Conservation (phyloP, 1,140 invertebrate genomes). For the Drosophila orosa region DNA sequence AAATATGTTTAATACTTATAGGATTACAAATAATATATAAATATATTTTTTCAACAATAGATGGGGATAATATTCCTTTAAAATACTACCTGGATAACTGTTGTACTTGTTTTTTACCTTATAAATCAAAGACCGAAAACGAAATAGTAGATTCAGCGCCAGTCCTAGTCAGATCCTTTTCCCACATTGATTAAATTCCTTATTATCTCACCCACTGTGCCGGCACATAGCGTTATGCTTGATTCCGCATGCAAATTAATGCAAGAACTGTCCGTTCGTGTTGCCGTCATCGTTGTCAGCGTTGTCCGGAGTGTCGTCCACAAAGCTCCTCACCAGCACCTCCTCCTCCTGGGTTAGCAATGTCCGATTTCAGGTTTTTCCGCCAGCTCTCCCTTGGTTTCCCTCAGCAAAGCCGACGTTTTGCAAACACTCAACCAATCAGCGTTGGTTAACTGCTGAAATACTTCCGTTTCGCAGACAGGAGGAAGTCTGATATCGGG, state of each 20-base stretch:
- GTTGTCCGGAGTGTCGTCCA: constrained; percentile 50
- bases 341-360: background rate
- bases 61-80: background rate
- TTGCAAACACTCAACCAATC: constrained; percentile 79
- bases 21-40: background rate
- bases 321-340: constrained; percentile 28
- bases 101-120: background rate
- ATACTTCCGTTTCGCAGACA: constrained; percentile 75
- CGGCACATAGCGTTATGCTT: constrained; percentile 28
- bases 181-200: background rate
- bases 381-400: constrained; percentile 16
- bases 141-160: background rate
- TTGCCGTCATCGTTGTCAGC: constrained; percentile 67
- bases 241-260: constrained; percentile 81
- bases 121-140: background rate
- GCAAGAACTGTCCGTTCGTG: constrained; percentile 74
- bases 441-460: constrained; percentile 80
- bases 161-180: background rate
- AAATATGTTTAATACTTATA: background rate
- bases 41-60: too few species aligned
- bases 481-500: constrained; percentile 13
- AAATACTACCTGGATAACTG: background rate
- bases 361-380: constrained; percentile 44
- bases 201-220: constrained; percentile 41
- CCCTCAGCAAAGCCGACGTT: constrained; percentile 43